Evolutionary conservation across 2,113 vertebrate species (phyloP), one percentile per base, ranked within the genome.

Genomic region (Percina caprodes): DNA sequence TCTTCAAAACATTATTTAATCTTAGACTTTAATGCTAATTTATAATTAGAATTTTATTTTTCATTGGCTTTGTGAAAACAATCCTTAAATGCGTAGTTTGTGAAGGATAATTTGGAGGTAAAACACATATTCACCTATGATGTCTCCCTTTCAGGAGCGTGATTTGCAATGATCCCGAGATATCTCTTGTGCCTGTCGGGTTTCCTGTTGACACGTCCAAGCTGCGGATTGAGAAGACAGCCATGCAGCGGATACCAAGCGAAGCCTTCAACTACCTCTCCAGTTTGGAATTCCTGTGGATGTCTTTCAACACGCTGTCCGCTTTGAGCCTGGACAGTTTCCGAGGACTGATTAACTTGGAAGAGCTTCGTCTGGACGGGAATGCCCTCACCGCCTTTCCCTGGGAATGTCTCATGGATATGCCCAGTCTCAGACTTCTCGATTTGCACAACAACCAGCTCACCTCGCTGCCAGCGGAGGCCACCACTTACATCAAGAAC

Each of bases 401-500:
- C 15, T 99, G 98, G 98, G 96, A 97, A 60, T 95, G 95, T 15
- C 95, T 99, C 70, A 88, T 85, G 67, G 95, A 97, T 86, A 95
- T 96, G 93, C 97, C 97, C 1, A 95, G 95, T 63, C 92, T 99
- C 63, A 95, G 96, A 86, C 95, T 99, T 33, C 95, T 99, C 62
- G 97, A 99, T 89, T 92, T 99, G 82, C 98, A 98, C 91, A 98
- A 96, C 92, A 99, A 99, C 1, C 96, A 95, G 77, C 96, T 99
- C 0, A 93, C 94, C 3, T 94, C 94, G 0, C 13, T 99, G 74
- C 96, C 98, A 1, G 84, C 94, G 0, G 97, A 97, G 45, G 97
- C 97, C 70, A 96, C 95, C 55, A 89, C 90, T 26, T 97, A 96
- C 75, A 91, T 98, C 68, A 96, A 85, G 80, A 97, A 98, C 69